Evolutionary conservation across 2,888 invertebrate species (phyloP).

Genomic region (Drosophila maculinotata): DNA sequence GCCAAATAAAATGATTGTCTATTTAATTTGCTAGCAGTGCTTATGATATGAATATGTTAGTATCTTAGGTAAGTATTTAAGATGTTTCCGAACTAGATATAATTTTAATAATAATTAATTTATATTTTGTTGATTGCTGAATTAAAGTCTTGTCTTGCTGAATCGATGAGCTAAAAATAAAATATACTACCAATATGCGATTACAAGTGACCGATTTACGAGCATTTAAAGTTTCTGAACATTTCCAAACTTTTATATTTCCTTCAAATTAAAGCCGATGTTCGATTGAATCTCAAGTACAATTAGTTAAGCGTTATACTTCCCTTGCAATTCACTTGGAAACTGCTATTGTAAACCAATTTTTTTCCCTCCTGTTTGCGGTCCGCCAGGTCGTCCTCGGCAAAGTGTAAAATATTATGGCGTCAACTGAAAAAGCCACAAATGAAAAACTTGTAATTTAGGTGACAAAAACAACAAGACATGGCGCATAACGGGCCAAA

Average conservation of each 20-base stretch:
- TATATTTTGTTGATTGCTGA: no score
- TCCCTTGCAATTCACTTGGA: constrained; percentile 29
- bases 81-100: no score
- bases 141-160: no score
- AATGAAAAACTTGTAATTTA: constrained; percentile 78
- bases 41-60: background rate
- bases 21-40: constrained; percentile 6
- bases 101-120: no score
- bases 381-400: constrained; percentile 33
- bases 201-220: no score
- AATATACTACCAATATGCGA: no score
- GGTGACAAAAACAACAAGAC: constrained; percentile 72
- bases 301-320: constrained; percentile 7
- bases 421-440: constrained; percentile 63
- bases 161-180: no score
- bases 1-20: constrained; percentile 60
- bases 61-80: background rate
- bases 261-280: no score
- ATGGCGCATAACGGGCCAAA: constrained; percentile 34
- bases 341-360: constrained; percentile 42
- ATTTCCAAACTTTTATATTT: no score
- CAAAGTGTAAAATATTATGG: constrained; percentile 60
- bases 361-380: constrained; percentile 24
- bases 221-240: no score
- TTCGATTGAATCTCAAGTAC: background rate